Evolutionary conservation across 92 coral and sea anemone species (phyloP).

Genomic region (Umimayanthus chanpuru): DNA sequence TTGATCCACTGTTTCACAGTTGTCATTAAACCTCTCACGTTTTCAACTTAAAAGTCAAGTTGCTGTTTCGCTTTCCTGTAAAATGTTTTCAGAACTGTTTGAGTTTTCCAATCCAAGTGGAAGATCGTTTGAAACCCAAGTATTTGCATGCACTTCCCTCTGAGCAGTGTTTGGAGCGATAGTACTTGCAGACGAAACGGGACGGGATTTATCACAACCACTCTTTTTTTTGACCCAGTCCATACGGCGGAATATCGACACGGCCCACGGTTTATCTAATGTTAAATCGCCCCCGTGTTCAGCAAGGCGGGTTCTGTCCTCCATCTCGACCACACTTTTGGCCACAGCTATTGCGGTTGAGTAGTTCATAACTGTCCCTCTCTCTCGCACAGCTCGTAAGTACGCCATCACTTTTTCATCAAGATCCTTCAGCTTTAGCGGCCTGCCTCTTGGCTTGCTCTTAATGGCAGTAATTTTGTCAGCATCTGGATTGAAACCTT

Average conservation of each 20-base stretch:
- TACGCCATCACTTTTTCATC: slow-evolving; percentile 49
- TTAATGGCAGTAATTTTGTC: slow-evolving; percentile 32
- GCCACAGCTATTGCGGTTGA: slow-evolving; percentile 45
- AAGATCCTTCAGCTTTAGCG: slow-evolving; percentile 41
- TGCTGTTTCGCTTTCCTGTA: too few species aligned
- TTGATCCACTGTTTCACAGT: too few species aligned
- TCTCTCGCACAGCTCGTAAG: slow-evolving; percentile 34
- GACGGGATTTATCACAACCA: background rate
- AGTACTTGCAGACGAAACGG: background rate
- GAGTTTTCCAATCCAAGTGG: background rate
- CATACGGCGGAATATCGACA: slow-evolving; percentile 45
- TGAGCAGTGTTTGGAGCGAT: background rate
- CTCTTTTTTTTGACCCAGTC: slow-evolving; percentile 31
- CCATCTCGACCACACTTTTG: slow-evolving; percentile 44
- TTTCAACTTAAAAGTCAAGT: too few species aligned
- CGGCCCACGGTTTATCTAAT: slow-evolving; percentile 45
- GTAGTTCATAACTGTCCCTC: slow-evolving; percentile 37
- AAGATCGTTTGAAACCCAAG: background rate
- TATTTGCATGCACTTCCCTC: background rate
- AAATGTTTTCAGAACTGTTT: too few species aligned
- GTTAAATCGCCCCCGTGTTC: slow-evolving; percentile 48
- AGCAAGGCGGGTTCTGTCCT: slow-evolving; percentile 43
- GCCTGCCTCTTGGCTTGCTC: slow-evolving; percentile 51
- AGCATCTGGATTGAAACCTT: slow-evolving; percentile 13
- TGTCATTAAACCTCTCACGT: too few species aligned